Evolutionary conservation across 2,113 vertebrate genomes (phyloP).

Genomic region (Paratilapia polleni): DNA sequence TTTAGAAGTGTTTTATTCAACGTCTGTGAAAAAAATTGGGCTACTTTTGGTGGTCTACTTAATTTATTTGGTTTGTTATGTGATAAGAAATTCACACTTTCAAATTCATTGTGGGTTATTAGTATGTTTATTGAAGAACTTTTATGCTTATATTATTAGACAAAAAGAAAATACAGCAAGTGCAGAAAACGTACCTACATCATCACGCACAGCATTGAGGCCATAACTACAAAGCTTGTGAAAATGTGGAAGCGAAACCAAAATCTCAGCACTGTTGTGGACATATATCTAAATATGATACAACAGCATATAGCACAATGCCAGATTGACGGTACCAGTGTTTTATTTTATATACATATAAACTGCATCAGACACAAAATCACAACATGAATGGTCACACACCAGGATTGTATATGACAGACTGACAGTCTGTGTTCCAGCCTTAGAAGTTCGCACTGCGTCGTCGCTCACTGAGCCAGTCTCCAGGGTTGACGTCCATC

Average conservation of each 20-base stretch:
- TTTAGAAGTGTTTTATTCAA: background rate
- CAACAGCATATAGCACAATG: background rate
- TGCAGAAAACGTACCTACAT: background rate
- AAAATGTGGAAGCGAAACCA: constrained; percentile 4
- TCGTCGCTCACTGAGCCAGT: constrained; percentile 87
- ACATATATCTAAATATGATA: background rate
- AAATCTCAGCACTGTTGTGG: background rate
- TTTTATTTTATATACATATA: constrained; percentile 18
- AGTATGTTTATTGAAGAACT: constrained; percentile 12
- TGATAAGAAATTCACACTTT: background rate
- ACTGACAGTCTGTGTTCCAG: constrained; percentile 9
- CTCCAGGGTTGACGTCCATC: constrained; percentile 89
- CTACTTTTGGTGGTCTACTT: background rate
- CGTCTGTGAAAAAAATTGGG: background rate
- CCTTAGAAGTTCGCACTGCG: constrained; percentile 68
- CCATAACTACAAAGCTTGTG: background rate
- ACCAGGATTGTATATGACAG: background rate
- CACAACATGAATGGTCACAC: background rate
- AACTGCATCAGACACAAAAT: constrained; percentile 26
- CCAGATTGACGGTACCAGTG: background rate
- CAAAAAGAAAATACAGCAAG: background rate
- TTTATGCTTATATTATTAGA: constrained; percentile 10
- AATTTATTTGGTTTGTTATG: background rate
- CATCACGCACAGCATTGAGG: background rate
- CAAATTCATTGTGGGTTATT: background rate